Evolutionary conservation across 2,113 vertebrate species (phyloP), one percentile per base, ranked within the genome.

Genomic region (Semicossyphus pulcher): DNA sequence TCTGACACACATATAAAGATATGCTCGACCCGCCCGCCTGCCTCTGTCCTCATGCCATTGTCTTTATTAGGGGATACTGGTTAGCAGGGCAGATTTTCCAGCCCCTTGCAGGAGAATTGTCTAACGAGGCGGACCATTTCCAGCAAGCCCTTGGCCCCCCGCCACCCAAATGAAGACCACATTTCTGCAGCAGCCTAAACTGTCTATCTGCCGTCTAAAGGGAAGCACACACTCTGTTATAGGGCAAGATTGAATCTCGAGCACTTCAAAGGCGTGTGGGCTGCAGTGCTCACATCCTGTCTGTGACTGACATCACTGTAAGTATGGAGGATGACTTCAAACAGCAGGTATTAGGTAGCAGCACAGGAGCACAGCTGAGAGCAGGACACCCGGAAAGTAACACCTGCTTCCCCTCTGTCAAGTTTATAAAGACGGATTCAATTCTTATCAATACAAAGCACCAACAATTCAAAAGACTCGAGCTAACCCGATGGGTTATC

Each of bases 81-180:
- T 89, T 85, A 81, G 88, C 76, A 20, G 80, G 87, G 83, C 76
- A 86, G 87, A 88, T 91, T 93, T 92, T 90, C 87, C 84, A 89
- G 78, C 71, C 87, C 88, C 82, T 84, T 86, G 76, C 61, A 79
- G 88, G 82, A 72, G 77, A 89, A 88, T 84, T 65, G 83, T 88
- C 85, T 89, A 86, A 86, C 88, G 70, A 88, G 86, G 86, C 88
- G 81, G 91, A 84, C 89, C 86, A 83, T 92, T 93, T 93, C 86
- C 85, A 90, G 91, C 86, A 86, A 82, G 74, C 67, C 85, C 80
- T 88, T 92, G 91, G 92, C 92, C 73, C 78, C 51, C 39, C 64
- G 91, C 92, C 91, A 92, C 84, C 77, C 64, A 88, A 93, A 92
- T 87, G 77, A 92, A 90, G 88, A 88, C 87, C 92, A 91, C 68